A percentile compares a stretch with the other conserved stretches of the same genome.
Evolutionary conservation across 2,888 invertebrate species (phyloP).

Genomic region (Agrotis puta): DNA sequence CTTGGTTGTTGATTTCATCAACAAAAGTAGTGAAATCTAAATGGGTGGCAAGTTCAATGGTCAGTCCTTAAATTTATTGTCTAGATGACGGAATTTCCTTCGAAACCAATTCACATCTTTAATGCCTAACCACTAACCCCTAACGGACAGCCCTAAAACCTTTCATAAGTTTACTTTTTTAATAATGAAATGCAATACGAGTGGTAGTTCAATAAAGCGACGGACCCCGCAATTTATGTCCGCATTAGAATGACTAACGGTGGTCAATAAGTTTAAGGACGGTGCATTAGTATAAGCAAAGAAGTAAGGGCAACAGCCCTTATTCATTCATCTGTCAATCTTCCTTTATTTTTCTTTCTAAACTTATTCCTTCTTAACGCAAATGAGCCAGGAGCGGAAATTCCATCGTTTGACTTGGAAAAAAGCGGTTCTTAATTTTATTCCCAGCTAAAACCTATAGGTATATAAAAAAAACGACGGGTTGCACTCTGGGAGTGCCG

Average conservation of each 20-base stretch:
- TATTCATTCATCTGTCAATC: conserved; percentile 62
- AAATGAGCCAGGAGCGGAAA: conserved; percentile 48
- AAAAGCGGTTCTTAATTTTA: conserved; percentile 6
- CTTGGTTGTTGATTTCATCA: too few species aligned
- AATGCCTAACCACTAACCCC: too few species aligned
- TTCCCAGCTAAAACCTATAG: not conserved
- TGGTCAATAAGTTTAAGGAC: conserved; percentile 82
- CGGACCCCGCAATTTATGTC: conserved; percentile 82
- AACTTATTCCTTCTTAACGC: too few species aligned
- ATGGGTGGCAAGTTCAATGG: too few species aligned
- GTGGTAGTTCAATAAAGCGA: conserved; percentile 83
- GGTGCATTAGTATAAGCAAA: conserved; percentile 71
- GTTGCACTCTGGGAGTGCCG: too few species aligned
- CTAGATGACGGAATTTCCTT: too few species aligned
- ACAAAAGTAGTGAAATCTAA: too few species aligned
- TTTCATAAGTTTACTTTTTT: conserved; percentile 81
- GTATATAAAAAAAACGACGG: too few species aligned
- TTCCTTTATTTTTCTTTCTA: conserved; percentile 23
- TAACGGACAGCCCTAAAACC: conserved; percentile 69
- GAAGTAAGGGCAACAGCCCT: conserved; percentile 48
- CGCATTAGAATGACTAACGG: conserved; percentile 85
- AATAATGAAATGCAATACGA: conserved; percentile 86
- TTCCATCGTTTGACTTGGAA: conserved; percentile 2
- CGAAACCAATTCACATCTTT: too few species aligned
- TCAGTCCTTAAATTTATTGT: too few species aligned